Conservation (phyloP, 2,797 vertebrate species). For the Pipistrellus nathusii region DNA sequence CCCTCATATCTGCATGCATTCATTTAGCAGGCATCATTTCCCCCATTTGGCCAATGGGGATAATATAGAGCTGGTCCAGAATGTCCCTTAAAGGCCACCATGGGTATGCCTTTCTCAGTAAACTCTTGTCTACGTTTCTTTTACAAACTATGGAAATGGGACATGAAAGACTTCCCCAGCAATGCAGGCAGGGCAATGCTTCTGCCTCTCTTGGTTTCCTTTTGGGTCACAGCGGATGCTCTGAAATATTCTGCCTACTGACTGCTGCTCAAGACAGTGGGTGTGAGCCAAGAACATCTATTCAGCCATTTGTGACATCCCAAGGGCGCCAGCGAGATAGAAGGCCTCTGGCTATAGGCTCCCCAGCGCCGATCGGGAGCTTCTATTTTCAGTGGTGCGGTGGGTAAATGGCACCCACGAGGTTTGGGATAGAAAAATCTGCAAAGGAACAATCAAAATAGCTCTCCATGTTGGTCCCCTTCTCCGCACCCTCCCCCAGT, state of each 20-base stretch:
- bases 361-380: background rate
- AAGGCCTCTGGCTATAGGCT: background rate
- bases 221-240: background rate
- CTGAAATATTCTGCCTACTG: background rate
- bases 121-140: background rate
- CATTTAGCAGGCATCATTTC: background rate
- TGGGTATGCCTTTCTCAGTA: too few species aligned
- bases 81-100: background rate
- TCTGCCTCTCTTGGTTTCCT: background rate
- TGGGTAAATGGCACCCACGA: background rate
- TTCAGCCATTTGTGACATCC: constrained; percentile 11
- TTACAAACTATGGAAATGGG: background rate
- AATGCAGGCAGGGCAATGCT: background rate
- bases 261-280: background rate
- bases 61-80: background rate
- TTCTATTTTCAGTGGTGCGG: constrained; percentile 58
- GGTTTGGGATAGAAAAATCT: constrained; percentile 62
- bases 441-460: constrained; percentile 48
- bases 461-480: background rate
- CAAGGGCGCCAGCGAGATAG: background rate
- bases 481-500: background rate
- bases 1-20: background rate
- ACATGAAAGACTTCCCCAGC: background rate
- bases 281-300: constrained; percentile 20
- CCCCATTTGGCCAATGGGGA: background rate